Percentiles rank a stretch among this genome's conserved stretches.
phyloP scores from a whole-genome alignment of 2,797 vertebrate species.

The Galaxias olidus region DNA sequence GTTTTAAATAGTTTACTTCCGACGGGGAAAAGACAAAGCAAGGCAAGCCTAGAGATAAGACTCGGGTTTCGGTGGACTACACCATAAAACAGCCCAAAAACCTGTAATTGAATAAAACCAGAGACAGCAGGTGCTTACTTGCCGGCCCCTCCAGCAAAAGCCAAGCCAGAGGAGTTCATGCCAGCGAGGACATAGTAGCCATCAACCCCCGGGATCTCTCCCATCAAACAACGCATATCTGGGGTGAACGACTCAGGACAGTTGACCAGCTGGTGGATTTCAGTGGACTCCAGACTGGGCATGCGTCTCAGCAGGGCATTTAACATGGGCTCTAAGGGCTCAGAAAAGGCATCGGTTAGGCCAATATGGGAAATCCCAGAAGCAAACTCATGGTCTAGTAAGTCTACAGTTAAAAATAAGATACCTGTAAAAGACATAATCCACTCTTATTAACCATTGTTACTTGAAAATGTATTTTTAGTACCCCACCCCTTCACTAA shows the following conservation, averaged over 20 bases:
- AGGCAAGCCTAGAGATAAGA: no score
- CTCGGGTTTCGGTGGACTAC: no score
- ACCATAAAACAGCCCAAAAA: no score
- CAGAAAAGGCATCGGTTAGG: not conserved
- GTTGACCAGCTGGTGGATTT: slow-evolving; percentile 94
- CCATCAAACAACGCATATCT: slow-evolving; percentile 96
- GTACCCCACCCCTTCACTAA: no score
- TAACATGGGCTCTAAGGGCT: slow-evolving; percentile 85
- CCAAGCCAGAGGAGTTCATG: slow-evolving; percentile 95
- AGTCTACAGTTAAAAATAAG: no score
- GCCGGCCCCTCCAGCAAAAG: slow-evolving; percentile 91
- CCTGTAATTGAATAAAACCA: no score
- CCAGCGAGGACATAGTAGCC: slow-evolving; percentile 93
- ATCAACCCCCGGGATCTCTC: slow-evolving; percentile 82
- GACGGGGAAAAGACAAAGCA: no score
- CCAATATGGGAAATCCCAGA: not conserved
- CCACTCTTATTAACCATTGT: no score
- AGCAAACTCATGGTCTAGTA: no score
- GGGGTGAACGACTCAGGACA: slow-evolving; percentile 97
- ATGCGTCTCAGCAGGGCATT: slow-evolving; percentile 88
- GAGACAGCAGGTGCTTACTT: slow-evolving; percentile 76
- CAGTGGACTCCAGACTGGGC: slow-evolving; percentile 84
- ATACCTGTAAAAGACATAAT: no score
- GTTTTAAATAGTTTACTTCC: no score
- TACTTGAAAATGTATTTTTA: no score